Evolutionary conservation across 2,888 invertebrate genomes (phyloP).

Genomic region (Nowickia ferox): DNA sequence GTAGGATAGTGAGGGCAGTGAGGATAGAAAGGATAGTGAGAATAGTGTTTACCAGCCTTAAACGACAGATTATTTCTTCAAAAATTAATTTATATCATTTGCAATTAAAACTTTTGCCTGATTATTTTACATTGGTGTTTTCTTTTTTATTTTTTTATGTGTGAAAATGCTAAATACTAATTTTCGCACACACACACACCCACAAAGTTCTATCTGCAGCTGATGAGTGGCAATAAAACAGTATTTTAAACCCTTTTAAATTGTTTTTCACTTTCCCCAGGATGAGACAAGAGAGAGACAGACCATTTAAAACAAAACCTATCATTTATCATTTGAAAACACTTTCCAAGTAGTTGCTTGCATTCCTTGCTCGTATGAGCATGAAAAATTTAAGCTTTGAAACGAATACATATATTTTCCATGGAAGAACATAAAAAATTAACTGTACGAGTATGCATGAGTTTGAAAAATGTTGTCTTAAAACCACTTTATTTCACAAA

Average conservation of each 20-base stretch:
- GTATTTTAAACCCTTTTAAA: slow-evolving; percentile 45
- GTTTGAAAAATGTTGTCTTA: slow-evolving; percentile 55
- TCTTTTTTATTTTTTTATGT: no score
- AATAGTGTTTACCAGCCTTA: no score
- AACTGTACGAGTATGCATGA: slow-evolving; percentile 38
- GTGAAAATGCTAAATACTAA: no score
- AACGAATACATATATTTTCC: slow-evolving; percentile 3
- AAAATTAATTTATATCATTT: no score
- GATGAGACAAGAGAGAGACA: not conserved
- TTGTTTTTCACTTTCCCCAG: not conserved
- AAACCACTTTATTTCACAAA: slow-evolving; percentile 36
- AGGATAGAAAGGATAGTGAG: no score
- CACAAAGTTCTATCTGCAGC: slow-evolving; percentile 21
- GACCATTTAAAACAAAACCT: slow-evolving; percentile 33
- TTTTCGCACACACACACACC: not conserved
- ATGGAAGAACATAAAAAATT: slow-evolving; percentile 31
- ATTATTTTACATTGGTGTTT: no score
- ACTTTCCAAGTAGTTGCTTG: not conserved
- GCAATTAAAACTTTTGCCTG: no score
- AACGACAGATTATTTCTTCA: no score
- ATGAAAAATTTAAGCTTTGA: slow-evolving; percentile 27
- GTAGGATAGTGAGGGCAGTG: no score
- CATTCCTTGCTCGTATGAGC: not conserved
- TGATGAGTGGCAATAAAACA: slow-evolving; percentile 54
- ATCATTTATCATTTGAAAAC: slow-evolving; percentile 66